Conservation (phyloP, 2,797 vertebrate species). For the Epinephelus awoara region DNA sequence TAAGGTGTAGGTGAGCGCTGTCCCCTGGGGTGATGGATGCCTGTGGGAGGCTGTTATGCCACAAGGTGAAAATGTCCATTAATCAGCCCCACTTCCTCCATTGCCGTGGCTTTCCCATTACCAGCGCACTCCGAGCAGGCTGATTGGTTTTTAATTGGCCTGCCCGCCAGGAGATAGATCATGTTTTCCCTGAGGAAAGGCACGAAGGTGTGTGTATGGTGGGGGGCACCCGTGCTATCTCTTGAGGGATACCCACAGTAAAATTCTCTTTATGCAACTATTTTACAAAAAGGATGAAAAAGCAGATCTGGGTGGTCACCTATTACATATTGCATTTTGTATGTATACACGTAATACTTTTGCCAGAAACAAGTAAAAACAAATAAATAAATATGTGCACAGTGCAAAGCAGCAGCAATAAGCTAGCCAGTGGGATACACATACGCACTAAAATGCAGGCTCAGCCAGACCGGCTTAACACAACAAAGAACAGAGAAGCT, state of each 20-base stretch:
- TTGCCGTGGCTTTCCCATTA: conserved; percentile 86
- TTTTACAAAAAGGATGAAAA: conserved; percentile 14
- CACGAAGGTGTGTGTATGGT: conserved; percentile 56
- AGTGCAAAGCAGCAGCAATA: too few species aligned
- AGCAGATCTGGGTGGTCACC: not conserved
- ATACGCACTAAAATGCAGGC: too few species aligned
- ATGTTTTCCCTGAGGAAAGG: conserved; percentile 80
- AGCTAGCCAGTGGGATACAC: too few species aligned
- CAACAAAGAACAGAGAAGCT: too few species aligned
- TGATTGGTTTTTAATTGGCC: conserved; percentile 91
- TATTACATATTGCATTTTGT: not conserved
- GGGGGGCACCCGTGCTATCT: conserved; percentile 43
- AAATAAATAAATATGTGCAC: too few species aligned
- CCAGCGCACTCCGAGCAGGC: conserved; percentile 82
- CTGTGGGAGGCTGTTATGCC: conserved; percentile 87
- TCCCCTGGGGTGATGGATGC: conserved; percentile 83
- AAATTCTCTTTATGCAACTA: conserved; percentile 12
- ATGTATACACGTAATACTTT: not conserved
- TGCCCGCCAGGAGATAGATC: conserved; percentile 86
- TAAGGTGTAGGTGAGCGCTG: conserved; percentile 67
- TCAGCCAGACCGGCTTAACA: too few species aligned
- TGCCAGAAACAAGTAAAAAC: not conserved
- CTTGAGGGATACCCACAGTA: conserved; percentile 57
- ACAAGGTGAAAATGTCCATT: conserved; percentile 89
- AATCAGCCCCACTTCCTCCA: conserved; percentile 85